Base-by-base conservation (phyloP, 1,140 invertebrate species). In the Eumeta japonica region DNA sequence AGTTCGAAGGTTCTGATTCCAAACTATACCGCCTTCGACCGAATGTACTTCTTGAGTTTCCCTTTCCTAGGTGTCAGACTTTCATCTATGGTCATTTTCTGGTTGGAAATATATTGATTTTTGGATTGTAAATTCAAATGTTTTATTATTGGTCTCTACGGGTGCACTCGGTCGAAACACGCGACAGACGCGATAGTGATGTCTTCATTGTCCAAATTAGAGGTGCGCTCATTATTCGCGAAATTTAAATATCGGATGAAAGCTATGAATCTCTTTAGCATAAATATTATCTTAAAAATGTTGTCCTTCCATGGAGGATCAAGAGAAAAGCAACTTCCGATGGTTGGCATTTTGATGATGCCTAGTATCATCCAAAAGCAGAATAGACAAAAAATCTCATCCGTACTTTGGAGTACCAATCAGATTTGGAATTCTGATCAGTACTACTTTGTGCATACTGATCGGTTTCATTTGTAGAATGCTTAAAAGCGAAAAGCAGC, bases 51-150 rank as follows among this genome's bases (percentile, higher is more conserved):
- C 10, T 17, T 32, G 14, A 36, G 32, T 11, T 16, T 27, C 10
- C 47, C 47, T 24, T 45, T 47, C 17, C 37, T 47, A 9, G 47
- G 29, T 9, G 24, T 38, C 15, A 47, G 27, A 32, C 28, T 37
- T 34, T 52, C 47, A 18, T 50, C 41, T 9, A 52, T 41, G 17
- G 34, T 46, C n/a, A 48, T 36, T 15, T 51, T 36, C 36, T 43
- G 31, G 16, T 31, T 27, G 3, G 35, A 35, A 35, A 42, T 33
- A 24, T 46, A 43, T 24, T 37, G 16, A 16, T 28, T 19, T n/a
- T 43, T 30, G 29, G 47, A 50, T 35, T 29, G 43, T 12, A n/a
- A 27, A 27, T 41, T 50, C 11, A 45, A 30, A n/a, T 37, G 35
- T 13, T 44, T 24, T n/a, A 53, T 33, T 24, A 53, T 36, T 13